phyloP scores from a whole-genome alignment of 1,140 invertebrate genomes.

The Rhagoletis zephyria region DNA sequence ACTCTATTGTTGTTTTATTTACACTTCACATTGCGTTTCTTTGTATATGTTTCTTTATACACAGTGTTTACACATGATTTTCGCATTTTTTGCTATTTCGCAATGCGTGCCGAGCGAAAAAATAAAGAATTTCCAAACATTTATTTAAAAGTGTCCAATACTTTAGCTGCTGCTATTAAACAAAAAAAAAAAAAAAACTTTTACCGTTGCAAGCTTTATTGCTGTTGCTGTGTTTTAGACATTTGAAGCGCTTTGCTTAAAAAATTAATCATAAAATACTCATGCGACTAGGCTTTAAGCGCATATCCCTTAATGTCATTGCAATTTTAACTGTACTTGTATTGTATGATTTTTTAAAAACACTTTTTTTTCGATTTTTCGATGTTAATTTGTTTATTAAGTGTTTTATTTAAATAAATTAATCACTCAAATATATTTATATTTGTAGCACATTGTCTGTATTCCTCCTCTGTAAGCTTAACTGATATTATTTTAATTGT shows the following conservation, averaged over 20 bases:
- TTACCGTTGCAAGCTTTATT: slow-evolving; percentile 56
- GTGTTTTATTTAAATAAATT: slow-evolving; percentile 41
- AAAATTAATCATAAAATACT: slow-evolving; percentile 73
- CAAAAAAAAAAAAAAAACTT: neutral
- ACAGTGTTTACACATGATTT: neutral
- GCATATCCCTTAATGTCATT: slow-evolving; percentile 4
- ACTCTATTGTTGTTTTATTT: neutral
- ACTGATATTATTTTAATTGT: slow-evolving; percentile 39
- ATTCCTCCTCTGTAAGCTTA: slow-evolving; percentile 38
- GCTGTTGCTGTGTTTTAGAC: neutral
- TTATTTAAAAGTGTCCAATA: neutral
- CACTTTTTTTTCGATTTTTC: slow-evolving; percentile 54
- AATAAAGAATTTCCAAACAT: neutral
- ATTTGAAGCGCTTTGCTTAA: slow-evolving; percentile 68
- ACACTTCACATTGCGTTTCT: neutral
- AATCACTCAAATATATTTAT: slow-evolving; percentile 27
- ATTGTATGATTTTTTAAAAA: slow-evolving; percentile 18
- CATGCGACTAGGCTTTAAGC: slow-evolving; percentile 66
- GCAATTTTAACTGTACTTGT: neutral
- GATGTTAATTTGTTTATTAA: slow-evolving; percentile 50
- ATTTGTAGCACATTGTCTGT: neutral
- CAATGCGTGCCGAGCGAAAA: neutral
- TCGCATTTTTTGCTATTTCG: neutral
- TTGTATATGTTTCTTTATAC: neutral
- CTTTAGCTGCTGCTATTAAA: neutral